phyloP scores from a whole-genome alignment of 2,888 invertebrate genomes.

The Andrena bicolor region DNA sequence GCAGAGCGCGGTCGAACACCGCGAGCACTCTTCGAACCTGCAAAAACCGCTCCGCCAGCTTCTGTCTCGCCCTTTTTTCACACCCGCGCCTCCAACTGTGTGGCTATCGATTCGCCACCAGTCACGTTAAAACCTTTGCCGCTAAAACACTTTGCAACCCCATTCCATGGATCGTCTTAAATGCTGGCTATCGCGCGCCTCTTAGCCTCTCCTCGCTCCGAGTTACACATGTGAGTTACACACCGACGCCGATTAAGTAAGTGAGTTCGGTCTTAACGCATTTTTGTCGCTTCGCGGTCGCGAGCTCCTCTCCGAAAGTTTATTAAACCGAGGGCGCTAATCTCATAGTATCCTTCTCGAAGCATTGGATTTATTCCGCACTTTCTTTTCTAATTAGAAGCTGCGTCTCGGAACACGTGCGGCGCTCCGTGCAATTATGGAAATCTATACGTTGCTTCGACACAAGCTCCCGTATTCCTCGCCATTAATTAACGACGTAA shows the following conservation, averaged over 20 bases:
- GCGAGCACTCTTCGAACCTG: slow-evolving; percentile 3
- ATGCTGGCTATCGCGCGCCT: neutral
- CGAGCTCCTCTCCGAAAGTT: neutral
- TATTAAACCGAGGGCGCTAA: neutral
- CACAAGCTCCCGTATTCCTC: slow-evolving; percentile 31
- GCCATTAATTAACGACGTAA: slow-evolving; percentile 49
- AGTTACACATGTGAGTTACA: neutral
- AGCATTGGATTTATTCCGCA: slow-evolving; percentile 31
- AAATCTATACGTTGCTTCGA: slow-evolving; percentile 39
- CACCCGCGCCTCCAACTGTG: neutral
- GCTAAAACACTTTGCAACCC: slow-evolving; percentile 1
- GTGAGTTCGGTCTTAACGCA: too few relatives aligned
- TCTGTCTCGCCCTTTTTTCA: neutral
- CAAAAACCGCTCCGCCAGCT: slow-evolving; percentile 1
- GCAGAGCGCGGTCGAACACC: slow-evolving; percentile 60
- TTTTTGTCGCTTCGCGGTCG: too few relatives aligned
- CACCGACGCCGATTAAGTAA: neutral
- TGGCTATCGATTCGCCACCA: slow-evolving; percentile 36
- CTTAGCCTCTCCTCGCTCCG: neutral
- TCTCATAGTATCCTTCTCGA: neutral
- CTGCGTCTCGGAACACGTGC: slow-evolving; percentile 43
- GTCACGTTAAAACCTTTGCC: neutral
- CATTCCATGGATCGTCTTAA: neutral
- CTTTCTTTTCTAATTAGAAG: slow-evolving; percentile 59
- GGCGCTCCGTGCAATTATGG: slow-evolving; percentile 46